Base-by-base conservation (phyloP, 1,140 invertebrate species). In the Dinothrombium tinctorium region DNA sequence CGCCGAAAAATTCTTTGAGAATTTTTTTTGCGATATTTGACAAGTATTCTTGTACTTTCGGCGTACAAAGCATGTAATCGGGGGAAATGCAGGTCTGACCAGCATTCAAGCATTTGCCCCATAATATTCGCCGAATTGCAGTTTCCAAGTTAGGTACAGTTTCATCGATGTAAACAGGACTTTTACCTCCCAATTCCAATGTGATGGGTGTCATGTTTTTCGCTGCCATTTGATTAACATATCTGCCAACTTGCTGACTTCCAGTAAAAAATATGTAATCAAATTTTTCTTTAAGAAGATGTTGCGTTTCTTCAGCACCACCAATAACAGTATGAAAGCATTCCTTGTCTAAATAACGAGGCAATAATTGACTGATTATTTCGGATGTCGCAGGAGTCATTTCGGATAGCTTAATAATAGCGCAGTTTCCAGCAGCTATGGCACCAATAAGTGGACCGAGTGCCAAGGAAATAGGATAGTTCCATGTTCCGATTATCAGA, bases 211-310 rank as follows among this genome's bases (percentile, higher is more conserved):
- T 98, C 15, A 98, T 63, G 60, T 77, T 57, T 56, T 90, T 77
- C 47, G 78, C 78, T 0, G 89, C 83, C 4, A 87, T 84, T 42
- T 71, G 67, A 54, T 84, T 74, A 3, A 98, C 67, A 42, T 92
- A 76, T 61, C 72, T 76, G 1, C 57, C 68, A 19, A 69, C 76
- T 35, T 56, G 56, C 0, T 75, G 71, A 24, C 79, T 82, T 0
- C 92, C 92, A 2, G 92, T 99, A 56, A 83, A 99, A 62, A 98
- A 89, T 47, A 99, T 95, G 54, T 92, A 84, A 62, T 99, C 92
- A 57, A 90, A 98, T 53, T 69, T 69, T 54, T 90, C 67, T 48
- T 83, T 76, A 5, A 96, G 61, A 7, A 98, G 54, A 50, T 76
- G 72, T 2, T 73, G 73, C 0, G 83, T 89, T 62, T 89, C 83